Evolutionary conservation across 1,140 invertebrate genomes (phyloP), one percentile per base, ranked within the genome.

Genomic region (Drosophila miranda): DNA sequence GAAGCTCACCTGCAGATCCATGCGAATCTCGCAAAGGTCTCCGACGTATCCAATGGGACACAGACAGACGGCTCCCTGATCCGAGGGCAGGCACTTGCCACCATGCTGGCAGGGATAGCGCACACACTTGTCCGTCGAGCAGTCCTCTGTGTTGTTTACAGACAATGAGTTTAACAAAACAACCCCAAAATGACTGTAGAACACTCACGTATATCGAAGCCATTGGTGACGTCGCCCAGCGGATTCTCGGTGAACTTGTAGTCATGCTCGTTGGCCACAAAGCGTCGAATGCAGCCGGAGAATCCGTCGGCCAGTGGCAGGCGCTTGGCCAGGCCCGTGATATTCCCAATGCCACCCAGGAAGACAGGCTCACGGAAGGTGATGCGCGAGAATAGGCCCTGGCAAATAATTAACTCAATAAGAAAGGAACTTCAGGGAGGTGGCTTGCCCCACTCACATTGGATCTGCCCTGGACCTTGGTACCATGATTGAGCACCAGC

Each of bases 331-430:
- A 96, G 89, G 0, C 95, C 95, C 0, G 95, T 96, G 14, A 97
- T 96, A 90, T 98, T 98, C 55, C 95, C 96, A 16, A 95, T 95
- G 5, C 98, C 98, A 2, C 98, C 98, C 38, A 99, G 93, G 92
- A 97, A 98, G 4, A 99, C 94, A 34, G 97, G 96, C 87, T 98
- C 95, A 11, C 97, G 93, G 92, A 99, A 97, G 0, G 97, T 99
- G 86, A 99, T 98, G 41, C 97, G 94, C 1, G 97, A 98, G 92
- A 98, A 99, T 13, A 98, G 93, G 42, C 98, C 98, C 96, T 98
- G 92, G 4, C 48, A 69, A 16, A 7, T 2, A 42, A 43, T n/a
- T 3, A 46, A 21, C 9, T 21, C 11, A 7, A 28, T 26, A 26
- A 51, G 4, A 6, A 34, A 26, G 8, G 13, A 45, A 43, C 14